Conservation (phyloP, 1,140 invertebrate species). For the Popillia japonica region DNA sequence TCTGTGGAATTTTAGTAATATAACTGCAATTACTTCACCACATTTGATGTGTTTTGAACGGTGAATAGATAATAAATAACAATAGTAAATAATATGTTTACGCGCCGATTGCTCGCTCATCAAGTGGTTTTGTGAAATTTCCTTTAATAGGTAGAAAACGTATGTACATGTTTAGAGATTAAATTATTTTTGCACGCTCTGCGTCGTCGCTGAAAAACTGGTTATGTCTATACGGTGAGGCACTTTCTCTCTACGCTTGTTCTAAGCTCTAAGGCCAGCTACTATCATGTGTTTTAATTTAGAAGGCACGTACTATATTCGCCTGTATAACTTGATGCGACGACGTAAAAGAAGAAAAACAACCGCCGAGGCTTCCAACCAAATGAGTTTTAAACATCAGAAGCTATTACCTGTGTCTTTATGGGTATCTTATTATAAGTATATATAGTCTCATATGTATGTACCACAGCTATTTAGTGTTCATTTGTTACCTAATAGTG, state of each 20-base stretch:
- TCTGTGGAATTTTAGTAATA: not conserved
- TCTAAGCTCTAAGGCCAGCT: not conserved
- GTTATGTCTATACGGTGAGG: not conserved
- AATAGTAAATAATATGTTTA: conserved; percentile 8
- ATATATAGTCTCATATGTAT: too few relatives aligned
- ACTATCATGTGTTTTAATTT: not conserved
- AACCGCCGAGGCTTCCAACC: not conserved
- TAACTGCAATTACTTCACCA: not conserved
- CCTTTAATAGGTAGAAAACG: not conserved
- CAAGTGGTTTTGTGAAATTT: not conserved
- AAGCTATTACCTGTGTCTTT: too few relatives aligned
- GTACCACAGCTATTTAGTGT: too few relatives aligned
- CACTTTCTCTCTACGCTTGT: not conserved
- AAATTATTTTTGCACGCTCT: not conserved
- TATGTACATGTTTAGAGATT: not conserved
- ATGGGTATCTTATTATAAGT: too few relatives aligned
- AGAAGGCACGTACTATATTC: not conserved
- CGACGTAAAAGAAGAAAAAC: not conserved
- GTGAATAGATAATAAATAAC: not conserved
- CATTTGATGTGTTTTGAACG: not conserved
- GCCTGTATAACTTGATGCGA: not conserved
- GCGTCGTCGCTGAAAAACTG: conserved; percentile 2
- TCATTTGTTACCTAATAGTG: too few relatives aligned
- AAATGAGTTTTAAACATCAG: too few relatives aligned
- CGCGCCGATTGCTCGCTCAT: not conserved